A percentile compares a stretch with the other conserved stretches of the same genome.
phyloP scores from a whole-genome alignment of 2,113 vertebrate genomes.

The Hylia prasina region DNA sequence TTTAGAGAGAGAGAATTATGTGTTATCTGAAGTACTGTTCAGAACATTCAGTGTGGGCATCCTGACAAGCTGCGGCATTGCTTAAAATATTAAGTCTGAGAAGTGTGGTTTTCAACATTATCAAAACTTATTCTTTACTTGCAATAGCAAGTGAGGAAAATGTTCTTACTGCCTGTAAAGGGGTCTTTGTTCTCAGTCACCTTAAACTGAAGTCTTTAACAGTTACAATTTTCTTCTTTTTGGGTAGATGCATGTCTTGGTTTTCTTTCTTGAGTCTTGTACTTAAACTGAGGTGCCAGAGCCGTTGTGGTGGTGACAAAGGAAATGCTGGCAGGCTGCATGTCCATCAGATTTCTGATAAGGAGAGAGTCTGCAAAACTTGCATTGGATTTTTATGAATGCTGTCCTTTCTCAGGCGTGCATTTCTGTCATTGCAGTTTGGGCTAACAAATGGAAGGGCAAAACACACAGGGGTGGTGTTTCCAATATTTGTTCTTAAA shows the following conservation, averaged over 20 bases:
- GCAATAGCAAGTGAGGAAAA: not conserved
- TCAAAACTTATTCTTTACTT: not conserved
- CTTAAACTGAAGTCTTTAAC: not conserved
- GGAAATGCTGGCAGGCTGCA: not conserved
- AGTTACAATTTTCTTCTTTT: not conserved
- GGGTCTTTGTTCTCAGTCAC: not conserved
- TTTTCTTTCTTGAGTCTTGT: not conserved
- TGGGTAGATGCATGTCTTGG: not conserved
- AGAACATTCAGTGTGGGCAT: not conserved
- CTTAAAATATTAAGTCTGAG: not conserved
- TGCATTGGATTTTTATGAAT: not conserved
- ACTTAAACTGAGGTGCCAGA: not conserved
- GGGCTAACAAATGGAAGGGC: not conserved
- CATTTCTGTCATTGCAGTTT: not conserved
- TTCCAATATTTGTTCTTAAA: not conserved
- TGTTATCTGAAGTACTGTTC: not conserved
- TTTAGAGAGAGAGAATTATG: not conserved
- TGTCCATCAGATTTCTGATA: not conserved
- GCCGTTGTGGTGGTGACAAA: not conserved
- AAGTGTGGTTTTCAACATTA: not conserved
- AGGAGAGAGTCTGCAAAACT: not conserved
- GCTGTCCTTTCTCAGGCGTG: not conserved
- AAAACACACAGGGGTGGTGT: accelerated
- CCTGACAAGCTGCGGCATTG: not conserved
- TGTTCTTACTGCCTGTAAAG: not conserved